Evolutionary conservation across 2,888 invertebrate species (phyloP), one percentile per base, ranked within the genome.

Genomic region (Ophioninae sp.): DNA sequence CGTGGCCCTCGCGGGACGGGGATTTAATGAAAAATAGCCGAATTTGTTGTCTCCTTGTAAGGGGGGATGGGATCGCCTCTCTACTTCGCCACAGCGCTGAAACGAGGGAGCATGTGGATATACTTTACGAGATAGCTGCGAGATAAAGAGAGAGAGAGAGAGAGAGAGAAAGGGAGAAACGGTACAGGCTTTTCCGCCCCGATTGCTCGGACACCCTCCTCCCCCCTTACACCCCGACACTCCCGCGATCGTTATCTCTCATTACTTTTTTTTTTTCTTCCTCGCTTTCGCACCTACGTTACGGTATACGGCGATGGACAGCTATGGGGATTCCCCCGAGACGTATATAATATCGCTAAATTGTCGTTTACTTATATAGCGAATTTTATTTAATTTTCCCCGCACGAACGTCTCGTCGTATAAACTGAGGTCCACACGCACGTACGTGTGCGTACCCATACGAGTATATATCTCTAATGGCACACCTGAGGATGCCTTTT

Each of bases 11-110:
- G 51, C 51, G 88, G 90, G 90, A 89, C 88, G 79, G 83, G 89
- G 90, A 90, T 90, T 90, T 91, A 90, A 91, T 91, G 90, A 91
- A 91, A 91, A 90, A 90, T 91, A 87, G 90, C 88, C 86, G 89
- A 90, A 91, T 90, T 90, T 90, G 89, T 90, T 90, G 89, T 88
- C 85, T 89, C 87, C 85, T 83, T 83, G 72, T 76, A 71, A 73
- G 85, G 75, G 80, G 79, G 81, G 84, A 72, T 73, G 75, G 64
- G n/a, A 41, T 22, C 67, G 39, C 20, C 23, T 64, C 71, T 44
- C 68, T 78, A 56, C 58, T 41, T 39, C 39, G 64, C 56, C 59
- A 17, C 20, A 65, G 41, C 56, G 41, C 23, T 23, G 44, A 56
- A 68, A 5, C 71, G 73, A 30, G 83, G 81, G 69, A 61, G 68